Conservation (phyloP, 2,888 invertebrate genomes). For the Himalopsyche anomala region DNA sequence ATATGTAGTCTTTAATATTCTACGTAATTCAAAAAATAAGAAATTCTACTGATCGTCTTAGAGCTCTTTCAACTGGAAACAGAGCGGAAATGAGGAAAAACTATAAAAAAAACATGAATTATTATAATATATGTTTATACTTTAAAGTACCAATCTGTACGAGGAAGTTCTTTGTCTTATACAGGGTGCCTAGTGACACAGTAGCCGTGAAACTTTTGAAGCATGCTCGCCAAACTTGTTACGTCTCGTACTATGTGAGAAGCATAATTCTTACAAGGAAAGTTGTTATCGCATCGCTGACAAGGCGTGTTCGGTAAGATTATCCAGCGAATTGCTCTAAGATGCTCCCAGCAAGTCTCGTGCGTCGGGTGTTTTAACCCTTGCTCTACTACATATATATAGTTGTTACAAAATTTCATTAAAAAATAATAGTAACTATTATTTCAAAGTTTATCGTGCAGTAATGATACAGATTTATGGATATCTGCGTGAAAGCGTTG, state of each 20-base stretch:
- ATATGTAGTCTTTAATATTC: too few species aligned
- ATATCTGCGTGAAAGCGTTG: too few species aligned
- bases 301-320: constrained; percentile 39
- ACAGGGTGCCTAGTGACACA: constrained; percentile 5
- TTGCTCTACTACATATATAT: not conserved
- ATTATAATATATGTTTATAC: not conserved
- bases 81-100: too few species aligned
- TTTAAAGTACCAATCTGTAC: not conserved
- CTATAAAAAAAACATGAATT: not conserved
- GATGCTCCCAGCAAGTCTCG: not conserved
- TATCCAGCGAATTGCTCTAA: constrained; percentile 29
- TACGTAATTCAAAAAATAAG: too few species aligned
- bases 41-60: too few species aligned
- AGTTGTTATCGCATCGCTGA: constrained; percentile 40
- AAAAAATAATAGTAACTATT: too few species aligned
- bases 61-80: too few species aligned
- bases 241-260: constrained; percentile 35
- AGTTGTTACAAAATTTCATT: too few species aligned
- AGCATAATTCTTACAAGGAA: constrained; percentile 32
- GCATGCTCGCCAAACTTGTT: constrained; percentile 39
- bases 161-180: not conserved
- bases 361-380: constrained; percentile 3
- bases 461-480: too few species aligned
- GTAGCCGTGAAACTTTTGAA: constrained; percentile 33
- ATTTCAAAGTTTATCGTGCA: too few species aligned